phyloP scores from a whole-genome alignment of 2,797 vertebrate genomes.

The Heteromormyrus szaboi region DNA sequence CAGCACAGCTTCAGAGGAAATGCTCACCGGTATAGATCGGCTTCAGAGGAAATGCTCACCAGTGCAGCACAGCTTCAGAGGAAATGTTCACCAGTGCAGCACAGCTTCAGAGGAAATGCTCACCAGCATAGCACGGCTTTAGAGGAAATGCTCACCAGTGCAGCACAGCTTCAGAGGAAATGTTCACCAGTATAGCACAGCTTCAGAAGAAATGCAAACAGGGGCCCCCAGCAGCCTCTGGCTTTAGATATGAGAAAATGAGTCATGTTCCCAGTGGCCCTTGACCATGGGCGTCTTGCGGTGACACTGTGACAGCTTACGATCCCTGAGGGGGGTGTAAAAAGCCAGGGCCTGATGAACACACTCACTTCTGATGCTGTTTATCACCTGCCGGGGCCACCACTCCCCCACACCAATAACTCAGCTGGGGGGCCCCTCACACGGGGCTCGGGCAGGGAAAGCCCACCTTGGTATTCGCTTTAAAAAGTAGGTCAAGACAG shows the following conservation, averaged over 20 bases:
- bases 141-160: not conserved
- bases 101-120: not conserved
- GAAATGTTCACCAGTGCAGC: not conserved
- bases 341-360: slow-evolving; percentile 1
- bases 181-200: not conserved
- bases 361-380: slow-evolving; percentile 6
- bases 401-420: not conserved
- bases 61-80: not conserved
- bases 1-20: not conserved
- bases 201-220: not conserved
- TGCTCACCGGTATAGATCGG: not conserved
- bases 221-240: slow-evolving; percentile 44
- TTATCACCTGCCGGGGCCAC: not conserved
- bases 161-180: not conserved
- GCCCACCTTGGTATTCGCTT: not conserved
- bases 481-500: not conserved
- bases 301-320: not conserved
- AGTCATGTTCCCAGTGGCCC: slow-evolving; percentile 12
- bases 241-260: slow-evolving; percentile 12
- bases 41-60: not conserved
- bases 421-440: not conserved
- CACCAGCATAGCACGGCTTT: not conserved
- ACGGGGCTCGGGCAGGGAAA: not conserved
- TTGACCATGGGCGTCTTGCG: not conserved
- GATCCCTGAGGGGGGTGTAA: slow-evolving; percentile 11